Conservation (phyloP, 2,113 vertebrate genomes). For the Semnopithecus entellus region DNA sequence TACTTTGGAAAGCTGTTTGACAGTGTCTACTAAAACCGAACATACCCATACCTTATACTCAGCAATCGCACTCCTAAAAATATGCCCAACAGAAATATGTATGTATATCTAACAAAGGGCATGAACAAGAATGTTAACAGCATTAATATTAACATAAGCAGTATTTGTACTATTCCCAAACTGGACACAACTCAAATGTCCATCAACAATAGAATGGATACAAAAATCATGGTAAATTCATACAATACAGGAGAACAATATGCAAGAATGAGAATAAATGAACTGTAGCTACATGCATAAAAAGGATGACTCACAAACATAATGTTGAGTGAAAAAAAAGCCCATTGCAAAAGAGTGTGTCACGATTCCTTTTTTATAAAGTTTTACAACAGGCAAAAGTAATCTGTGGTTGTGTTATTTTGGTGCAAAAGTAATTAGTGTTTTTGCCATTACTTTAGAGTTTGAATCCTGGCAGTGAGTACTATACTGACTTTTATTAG, state of each 20-base stretch:
- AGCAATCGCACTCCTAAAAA: not conserved
- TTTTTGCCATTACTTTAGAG: no score
- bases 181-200: not conserved
- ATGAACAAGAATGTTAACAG: not conserved
- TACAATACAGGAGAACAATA: not conserved
- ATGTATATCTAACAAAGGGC: not conserved
- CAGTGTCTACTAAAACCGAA: not conserved
- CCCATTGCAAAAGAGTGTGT: not conserved
- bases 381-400: not conserved
- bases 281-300: not conserved
- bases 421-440: no score
- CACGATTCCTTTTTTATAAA: not conserved
- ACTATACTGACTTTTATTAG: no score
- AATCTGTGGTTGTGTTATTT: not conserved
- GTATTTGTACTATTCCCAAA: not conserved
- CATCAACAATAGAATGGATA: not conserved
- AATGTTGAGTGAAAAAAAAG: not conserved
- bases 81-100: not conserved
- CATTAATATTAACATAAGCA: not conserved
- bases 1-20: not conserved
- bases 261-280: not conserved
- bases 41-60: not conserved
- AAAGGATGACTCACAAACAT: not conserved
- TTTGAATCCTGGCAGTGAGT: no score
- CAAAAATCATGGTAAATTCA: not conserved